A percentile compares a stretch with the other conserved stretches of the same genome.
Evolutionary conservation across 2,113 vertebrate genomes (phyloP).

Genomic region (Pedetes capensis): DNA sequence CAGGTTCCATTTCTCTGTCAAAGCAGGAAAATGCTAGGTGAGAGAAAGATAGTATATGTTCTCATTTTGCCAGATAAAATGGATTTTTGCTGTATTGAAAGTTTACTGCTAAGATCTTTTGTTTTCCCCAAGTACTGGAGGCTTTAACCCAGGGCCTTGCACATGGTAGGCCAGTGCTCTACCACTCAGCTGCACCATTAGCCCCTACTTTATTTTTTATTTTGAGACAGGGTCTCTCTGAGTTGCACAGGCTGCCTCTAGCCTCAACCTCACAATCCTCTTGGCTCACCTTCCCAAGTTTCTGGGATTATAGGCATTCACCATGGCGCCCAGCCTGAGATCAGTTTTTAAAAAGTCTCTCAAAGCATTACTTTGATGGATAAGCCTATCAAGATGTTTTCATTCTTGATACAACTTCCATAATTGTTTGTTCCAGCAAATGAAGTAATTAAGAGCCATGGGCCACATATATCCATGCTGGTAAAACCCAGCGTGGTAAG

Average conservation of each 20-base stretch:
- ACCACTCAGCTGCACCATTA: too few species aligned
- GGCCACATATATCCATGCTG: neutral
- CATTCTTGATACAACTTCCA: neutral
- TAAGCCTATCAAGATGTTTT: neutral
- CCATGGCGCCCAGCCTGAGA: too few species aligned
- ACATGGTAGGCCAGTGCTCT: too few species aligned
- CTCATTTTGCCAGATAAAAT: conserved; percentile 33
- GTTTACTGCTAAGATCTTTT: conserved; percentile 7
- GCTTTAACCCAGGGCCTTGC: too few species aligned
- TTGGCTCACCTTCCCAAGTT: too few species aligned
- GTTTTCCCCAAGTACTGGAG: too few species aligned
- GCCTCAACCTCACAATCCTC: too few species aligned
- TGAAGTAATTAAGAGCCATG: neutral
- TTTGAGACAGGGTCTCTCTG: too few species aligned
- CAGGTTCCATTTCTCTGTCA: neutral
- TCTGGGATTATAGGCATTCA: too few species aligned
- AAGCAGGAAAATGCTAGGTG: neutral
- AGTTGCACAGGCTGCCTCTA: too few species aligned
- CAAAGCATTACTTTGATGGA: neutral
- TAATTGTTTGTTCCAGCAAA: neutral
- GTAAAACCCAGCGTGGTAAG: neutral
- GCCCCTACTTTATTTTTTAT: too few species aligned
- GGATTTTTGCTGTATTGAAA: neutral
- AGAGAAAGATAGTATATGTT: neutral
- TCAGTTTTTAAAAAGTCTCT: neutral